phyloP scores from a whole-genome alignment of 1,140 invertebrate species.

The Diorhabda elongata region DNA sequence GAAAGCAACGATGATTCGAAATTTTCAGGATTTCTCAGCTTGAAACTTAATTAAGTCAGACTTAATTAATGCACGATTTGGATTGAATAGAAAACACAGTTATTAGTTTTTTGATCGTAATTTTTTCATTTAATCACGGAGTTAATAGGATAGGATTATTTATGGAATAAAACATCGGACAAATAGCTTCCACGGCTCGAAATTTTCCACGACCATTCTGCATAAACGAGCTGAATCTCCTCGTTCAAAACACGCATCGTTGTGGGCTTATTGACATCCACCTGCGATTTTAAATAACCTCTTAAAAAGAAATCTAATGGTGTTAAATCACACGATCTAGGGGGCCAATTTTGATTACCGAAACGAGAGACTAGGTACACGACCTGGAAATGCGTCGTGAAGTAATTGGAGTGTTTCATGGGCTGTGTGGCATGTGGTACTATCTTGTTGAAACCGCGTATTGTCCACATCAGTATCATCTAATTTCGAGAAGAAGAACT shows the following conservation, averaged over 20 bases:
- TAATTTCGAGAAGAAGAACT: not conserved
- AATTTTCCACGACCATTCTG: slow-evolving; percentile 1
- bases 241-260: not conserved
- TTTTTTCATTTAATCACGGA: not conserved
- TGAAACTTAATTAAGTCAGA: no score
- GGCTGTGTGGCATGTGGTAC: no score
- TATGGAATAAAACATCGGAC: not conserved
- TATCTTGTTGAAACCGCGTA: no score
- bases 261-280: not conserved
- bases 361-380: not conserved
- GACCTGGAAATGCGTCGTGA: not conserved
- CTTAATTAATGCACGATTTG: not conserved
- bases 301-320: not conserved
- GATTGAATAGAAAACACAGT: not conserved
- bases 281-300: not conserved
- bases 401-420: no score
- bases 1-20: no score
- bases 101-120: not conserved
- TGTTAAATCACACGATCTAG: no score
- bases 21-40: no score
- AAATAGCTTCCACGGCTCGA: slow-evolving; percentile 3
- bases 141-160: not conserved
- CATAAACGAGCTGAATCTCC: not conserved
- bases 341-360: not conserved
- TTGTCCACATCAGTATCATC: no score